Percentiles rank a stretch among this genome's conserved stretches.
Evolutionary conservation across 2,113 vertebrate species (phyloP).

Genomic region (Chiloscyllium plagiosum): DNA sequence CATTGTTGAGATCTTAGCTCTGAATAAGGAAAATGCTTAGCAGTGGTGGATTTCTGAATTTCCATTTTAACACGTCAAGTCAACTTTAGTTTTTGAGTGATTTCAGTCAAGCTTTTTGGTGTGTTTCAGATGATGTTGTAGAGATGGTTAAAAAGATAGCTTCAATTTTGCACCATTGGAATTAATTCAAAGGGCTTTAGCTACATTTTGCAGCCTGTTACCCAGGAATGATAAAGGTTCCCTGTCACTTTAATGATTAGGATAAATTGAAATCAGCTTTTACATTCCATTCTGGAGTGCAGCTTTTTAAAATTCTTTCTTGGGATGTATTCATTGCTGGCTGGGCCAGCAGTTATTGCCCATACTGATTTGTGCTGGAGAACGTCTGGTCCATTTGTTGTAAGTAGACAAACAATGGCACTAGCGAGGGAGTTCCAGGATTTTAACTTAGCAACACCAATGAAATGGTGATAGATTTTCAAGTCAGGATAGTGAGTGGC

Average conservation of each 20-base stretch:
- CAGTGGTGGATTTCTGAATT: neutral
- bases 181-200: neutral
- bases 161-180: neutral
- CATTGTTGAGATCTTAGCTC: neutral
- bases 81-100: neutral
- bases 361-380: no score
- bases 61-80: neutral
- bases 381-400: no score
- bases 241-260: neutral
- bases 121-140: neutral
- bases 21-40: constrained; percentile 13
- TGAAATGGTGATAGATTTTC: no score
- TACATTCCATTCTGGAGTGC: neutral
- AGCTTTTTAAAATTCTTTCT: neutral
- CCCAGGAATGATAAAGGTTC: neutral
- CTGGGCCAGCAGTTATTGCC: no score
- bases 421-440: no score
- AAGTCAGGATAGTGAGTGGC: no score
- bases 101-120: neutral
- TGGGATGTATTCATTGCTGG: no score
- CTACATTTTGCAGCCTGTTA: neutral
- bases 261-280: neutral
- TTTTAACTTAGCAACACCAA: no score
- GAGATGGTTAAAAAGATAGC: neutral
- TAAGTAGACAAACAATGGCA: no score